Base-by-base conservation (phyloP, 2,113 vertebrate species). In the Chunga burmeisteri region DNA sequence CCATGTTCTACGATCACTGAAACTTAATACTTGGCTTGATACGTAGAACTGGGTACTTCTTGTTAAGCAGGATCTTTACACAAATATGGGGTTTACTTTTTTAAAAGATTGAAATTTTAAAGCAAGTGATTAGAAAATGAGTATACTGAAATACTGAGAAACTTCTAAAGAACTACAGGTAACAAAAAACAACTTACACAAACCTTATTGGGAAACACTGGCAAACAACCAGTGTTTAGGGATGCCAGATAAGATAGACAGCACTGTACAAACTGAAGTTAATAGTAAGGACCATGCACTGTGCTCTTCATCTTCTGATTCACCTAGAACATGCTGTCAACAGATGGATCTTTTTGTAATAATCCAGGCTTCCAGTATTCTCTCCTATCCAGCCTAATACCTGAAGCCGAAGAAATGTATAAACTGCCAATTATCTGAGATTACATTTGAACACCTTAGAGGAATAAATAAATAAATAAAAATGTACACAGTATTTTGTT, bases 21-120 rank as follows among this genome's bases (percentile, higher is more conserved):
- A 91, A 83, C 27, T 5, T 40, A 74, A 66, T 22, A 63, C 5
- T 19, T 74, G 29, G 9, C 29, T 42, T 63, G 22, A 50, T 26
- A 66, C 0, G 0, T 1, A 59, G 50, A 50, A 71, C 9, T 40
- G 20, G 4, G 15, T 47, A 67, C 25, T 74, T 62, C 5, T 32
- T 22, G 18, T n/a, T 50, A 90, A 92, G 25, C 11, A 71, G 19
- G 15, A 84, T 40, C 63, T 68, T 72, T 47, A 50, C 26, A 73
- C 12, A 61, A 78, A 53, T 40, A 65, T 1, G 17, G 11, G 1
- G 2, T 20, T 63, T 29, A 11, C 11, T 53, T 58, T 27, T 83
- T 27, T 6, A 13, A 88, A 81, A 4, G 4, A 38, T 18, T 78
- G 47, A 52, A 8, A n/a, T 72, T 88, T 72, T 50, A 38, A 75